phyloP scores from a whole-genome alignment of 2,113 vertebrate species.

The Atherinomorus stipes region DNA sequence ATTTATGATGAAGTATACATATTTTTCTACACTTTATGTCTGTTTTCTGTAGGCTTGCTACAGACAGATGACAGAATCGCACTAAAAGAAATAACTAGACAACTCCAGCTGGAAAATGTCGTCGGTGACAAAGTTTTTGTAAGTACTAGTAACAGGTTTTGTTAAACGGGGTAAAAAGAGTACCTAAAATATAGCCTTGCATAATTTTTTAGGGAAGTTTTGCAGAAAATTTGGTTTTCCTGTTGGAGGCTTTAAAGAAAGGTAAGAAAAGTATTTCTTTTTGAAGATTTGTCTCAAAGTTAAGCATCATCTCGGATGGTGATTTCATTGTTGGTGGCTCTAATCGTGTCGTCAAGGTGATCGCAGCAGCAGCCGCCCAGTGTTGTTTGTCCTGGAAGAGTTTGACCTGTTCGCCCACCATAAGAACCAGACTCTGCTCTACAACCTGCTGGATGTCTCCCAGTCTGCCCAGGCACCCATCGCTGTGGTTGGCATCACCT shows the following conservation, averaged over 20 bases:
- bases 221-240: conserved; percentile 94
- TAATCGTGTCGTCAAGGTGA: conserved; percentile 80
- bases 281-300: background rate
- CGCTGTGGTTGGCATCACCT: conserved; percentile 93
- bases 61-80: conserved; percentile 94
- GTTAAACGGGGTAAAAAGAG: background rate
- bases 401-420: conserved; percentile 98
- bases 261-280: conserved; percentile 77
- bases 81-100: conserved; percentile 95
- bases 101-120: conserved; percentile 94
- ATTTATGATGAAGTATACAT: too few species aligned
- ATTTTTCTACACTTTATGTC: too few species aligned
- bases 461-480: conserved; percentile 96
- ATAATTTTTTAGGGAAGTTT: conserved; percentile 89
- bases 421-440: conserved; percentile 97
- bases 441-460: conserved; percentile 96
- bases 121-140: conserved; percentile 98
- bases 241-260: conserved; percentile 93
- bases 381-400: conserved; percentile 94
- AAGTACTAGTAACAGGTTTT: conserved; percentile 70
- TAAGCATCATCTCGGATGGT: background rate
- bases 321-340: background rate
- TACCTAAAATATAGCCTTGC: background rate
- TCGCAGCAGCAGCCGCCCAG: conserved; percentile 88
- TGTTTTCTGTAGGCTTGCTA: conserved; percentile 85